phyloP scores from a whole-genome alignment of 2,113 vertebrate species.

The Glaucomys volans region DNA sequence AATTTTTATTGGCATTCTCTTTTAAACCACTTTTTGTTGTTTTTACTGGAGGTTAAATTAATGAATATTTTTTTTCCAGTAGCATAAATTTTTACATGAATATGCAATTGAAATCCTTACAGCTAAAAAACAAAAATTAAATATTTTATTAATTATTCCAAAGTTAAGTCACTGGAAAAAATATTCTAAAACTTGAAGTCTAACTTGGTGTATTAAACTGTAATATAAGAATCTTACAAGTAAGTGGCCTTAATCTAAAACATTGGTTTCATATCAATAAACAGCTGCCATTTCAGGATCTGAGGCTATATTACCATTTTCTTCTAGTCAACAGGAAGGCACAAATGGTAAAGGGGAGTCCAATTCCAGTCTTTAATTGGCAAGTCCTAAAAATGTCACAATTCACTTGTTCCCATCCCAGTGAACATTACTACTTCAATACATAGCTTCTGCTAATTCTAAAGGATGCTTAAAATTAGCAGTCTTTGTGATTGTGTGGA shows the following conservation, averaged over 20 bases:
- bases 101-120: not conserved
- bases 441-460: not conserved
- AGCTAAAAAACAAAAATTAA: not conserved
- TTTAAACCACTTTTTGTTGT: constrained; percentile 37
- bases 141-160: constrained; percentile 22
- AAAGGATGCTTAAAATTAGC: not conserved
- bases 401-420: not conserved
- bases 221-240: not conserved
- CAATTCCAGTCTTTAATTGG: not conserved
- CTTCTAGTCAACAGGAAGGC: not conserved
- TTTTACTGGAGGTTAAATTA: not conserved
- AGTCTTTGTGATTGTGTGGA: not conserved
- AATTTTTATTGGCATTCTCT: not conserved
- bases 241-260: not conserved
- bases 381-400: constrained; percentile 47
- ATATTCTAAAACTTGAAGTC: not conserved
- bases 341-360: not conserved
- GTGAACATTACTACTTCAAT: not conserved
- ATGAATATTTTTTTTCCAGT: not conserved
- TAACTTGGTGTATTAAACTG: not conserved
- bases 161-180: not conserved
- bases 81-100: constrained; percentile 36
- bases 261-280: not conserved
- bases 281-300: not conserved
- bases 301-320: not conserved